phyloP scores from a whole-genome alignment of 2,888 invertebrate genomes.

The Parnassius mnemosyne region DNA sequence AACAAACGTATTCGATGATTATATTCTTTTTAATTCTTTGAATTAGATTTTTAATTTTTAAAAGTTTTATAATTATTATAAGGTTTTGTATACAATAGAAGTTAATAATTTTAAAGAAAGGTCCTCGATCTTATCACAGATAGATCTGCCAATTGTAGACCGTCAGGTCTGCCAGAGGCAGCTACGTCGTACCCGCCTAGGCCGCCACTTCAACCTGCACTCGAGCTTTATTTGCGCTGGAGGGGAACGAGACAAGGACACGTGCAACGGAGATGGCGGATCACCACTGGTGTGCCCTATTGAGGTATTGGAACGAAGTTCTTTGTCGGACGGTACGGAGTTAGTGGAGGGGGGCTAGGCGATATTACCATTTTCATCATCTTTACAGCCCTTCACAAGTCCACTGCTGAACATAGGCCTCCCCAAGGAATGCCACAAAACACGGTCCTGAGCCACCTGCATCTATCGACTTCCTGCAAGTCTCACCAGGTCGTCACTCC shows the following conservation, averaged over 20 bases:
- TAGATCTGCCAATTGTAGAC: conserved; percentile 86
- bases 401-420: too few species aligned
- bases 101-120: neutral
- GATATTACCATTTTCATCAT: neutral
- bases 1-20: too few species aligned
- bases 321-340: too few species aligned
- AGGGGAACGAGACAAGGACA: conserved; percentile 85
- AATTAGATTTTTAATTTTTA: too few species aligned
- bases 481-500: too few species aligned
- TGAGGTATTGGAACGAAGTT: conserved; percentile 45
- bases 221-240: conserved; percentile 89
- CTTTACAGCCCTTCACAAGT: too few species aligned
- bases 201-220: conserved; percentile 84
- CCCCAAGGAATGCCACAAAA: too few species aligned
- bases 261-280: conserved; percentile 89
- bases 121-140: conserved; percentile 43
- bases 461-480: too few species aligned
- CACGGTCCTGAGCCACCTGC: too few species aligned
- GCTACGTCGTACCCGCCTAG: conserved; percentile 85
- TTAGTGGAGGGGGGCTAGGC: too few species aligned
- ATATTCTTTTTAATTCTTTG: too few species aligned
- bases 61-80: too few species aligned
- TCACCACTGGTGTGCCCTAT: conserved; percentile 89
- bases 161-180: conserved; percentile 58
- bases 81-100: neutral